Evolutionary conservation across 2,888 invertebrate species (phyloP).

Genomic region (Athrips mouffetella): DNA sequence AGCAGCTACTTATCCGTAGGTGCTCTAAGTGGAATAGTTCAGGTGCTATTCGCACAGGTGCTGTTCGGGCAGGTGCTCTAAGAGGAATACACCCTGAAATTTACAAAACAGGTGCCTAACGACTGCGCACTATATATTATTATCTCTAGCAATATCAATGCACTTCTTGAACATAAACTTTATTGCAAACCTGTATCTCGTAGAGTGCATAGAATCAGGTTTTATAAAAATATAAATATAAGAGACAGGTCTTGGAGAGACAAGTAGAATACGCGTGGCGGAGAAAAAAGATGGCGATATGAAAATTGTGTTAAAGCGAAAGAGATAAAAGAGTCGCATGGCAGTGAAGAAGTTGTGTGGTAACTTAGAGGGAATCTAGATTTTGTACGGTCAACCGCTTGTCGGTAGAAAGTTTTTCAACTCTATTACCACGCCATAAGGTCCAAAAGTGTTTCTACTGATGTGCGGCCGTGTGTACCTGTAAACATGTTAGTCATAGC

Average conservation of each 20-base stretch:
- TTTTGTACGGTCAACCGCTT: too few relatives aligned
- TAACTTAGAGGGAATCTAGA: not conserved
- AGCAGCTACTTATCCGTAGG: too few relatives aligned
- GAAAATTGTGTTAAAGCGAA: not conserved
- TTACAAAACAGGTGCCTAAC: too few relatives aligned
- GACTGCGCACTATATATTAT: not conserved
- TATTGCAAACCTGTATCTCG: not conserved
- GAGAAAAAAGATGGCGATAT: not conserved
- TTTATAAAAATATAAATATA: slow-evolving; percentile 2
- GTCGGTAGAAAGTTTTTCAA: too few relatives aligned
- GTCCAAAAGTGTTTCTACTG: too few relatives aligned
- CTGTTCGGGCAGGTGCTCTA: too few relatives aligned
- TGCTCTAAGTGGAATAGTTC: too few relatives aligned
- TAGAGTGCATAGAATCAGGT: not conserved
- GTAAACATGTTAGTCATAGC: too few relatives aligned
- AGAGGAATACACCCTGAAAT: too few relatives aligned
- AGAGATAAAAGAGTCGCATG: not conserved
- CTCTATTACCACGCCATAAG: too few relatives aligned
- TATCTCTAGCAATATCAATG: not conserved
- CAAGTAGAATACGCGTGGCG: slow-evolving; percentile 1
- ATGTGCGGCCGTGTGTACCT: too few relatives aligned
- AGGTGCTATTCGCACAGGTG: too few relatives aligned
- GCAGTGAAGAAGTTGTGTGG: not conserved
- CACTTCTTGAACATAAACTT: not conserved
- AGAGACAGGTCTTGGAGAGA: not conserved